Evolutionary conservation across 2,113 vertebrate genomes (phyloP), one percentile per base, ranked within the genome.

Genomic region (Empidonax traillii): DNA sequence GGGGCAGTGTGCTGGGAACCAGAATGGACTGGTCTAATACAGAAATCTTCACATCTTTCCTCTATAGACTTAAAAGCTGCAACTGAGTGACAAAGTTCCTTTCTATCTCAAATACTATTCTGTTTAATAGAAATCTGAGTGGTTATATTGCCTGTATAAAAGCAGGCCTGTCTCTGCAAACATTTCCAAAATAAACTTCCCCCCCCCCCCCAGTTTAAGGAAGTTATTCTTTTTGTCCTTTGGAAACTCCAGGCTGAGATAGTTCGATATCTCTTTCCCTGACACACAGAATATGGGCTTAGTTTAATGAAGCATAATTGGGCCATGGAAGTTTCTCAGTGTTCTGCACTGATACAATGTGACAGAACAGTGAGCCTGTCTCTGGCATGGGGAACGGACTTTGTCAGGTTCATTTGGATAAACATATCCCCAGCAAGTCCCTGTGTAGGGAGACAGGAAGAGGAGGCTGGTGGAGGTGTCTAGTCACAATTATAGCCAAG

Each of bases 281-380:
- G 87, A 27, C 85, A 68, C 41, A 20, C 41, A 43, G 76, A 92
- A 17, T 73, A 65, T 46, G 76, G 79, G 86, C 41, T 96, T 72
- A 81, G 92, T 95, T 97, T 97, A 97, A 96, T 95, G 96, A 96
- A 92, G 80, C 94, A 93, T 96, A 94, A 96, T 95, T 95, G 94
- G 96, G 92, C 92, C 85, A 75, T 95, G 83, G 85, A 90, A 94
- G 41, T 90, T 95, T 86, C 59, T 88, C 89, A 53, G 56, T 77
- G 47, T 77, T 90, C 2, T 90, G 83, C 25, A 5, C 83, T 96
- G 92, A 95, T 95, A 75, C 23, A 30, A 30, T 28, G 49, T 96
- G 94, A 95, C 96, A 94, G 88, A 86, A 22, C 79, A 96, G 79
- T 20, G 56, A 96, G 82, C 78, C 46, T 73, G 78, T 66, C 92